Evolutionary conservation across 2,888 invertebrate species (phyloP).

Genomic region (Lithophane ornitopus): DNA sequence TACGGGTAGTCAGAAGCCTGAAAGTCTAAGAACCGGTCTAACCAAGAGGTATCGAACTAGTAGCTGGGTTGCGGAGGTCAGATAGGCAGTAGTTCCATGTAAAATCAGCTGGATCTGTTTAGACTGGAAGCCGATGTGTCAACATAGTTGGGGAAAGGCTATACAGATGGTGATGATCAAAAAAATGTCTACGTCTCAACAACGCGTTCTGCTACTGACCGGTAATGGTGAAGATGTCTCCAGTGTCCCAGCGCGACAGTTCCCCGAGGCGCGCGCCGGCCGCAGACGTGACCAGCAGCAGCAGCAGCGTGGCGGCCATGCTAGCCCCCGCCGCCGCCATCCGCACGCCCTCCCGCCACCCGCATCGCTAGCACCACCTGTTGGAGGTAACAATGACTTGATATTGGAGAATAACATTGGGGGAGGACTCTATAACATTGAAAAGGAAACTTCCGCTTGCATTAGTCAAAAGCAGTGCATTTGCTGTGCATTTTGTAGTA

Average conservation of each 20-base stretch:
- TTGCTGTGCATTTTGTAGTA: background rate
- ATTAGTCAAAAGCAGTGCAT: background rate
- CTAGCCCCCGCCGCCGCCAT: conserved; percentile 84
- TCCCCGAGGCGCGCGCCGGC: conserved; percentile 83
- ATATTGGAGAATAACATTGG: background rate
- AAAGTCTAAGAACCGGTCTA: background rate
- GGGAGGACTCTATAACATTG: background rate
- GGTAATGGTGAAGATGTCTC: conserved; percentile 85
- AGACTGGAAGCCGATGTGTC: background rate
- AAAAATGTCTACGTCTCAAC: background rate
- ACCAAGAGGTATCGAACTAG: background rate
- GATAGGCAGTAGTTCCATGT: background rate
- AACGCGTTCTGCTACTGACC: conserved; percentile 70
- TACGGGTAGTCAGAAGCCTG: background rate
- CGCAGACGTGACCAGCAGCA: conserved; percentile 80
- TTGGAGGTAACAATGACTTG: conserved; percentile 28
- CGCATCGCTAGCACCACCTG: conserved; percentile 79
- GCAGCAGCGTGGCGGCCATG: conserved; percentile 84
- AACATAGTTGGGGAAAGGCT: background rate
- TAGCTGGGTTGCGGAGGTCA: too few relatives aligned
- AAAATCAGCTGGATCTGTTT: background rate
- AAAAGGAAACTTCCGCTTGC: background rate
- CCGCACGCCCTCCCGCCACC: conserved; percentile 73
- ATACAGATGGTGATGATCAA: background rate
- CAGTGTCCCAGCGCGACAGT: conserved; percentile 84